These are phyloP conservation scores for Hippasteria phrygiana DNA, from an alignment of 53 echinoderm and acorn worm genomes.

Conservation along the genomic window DNA sequence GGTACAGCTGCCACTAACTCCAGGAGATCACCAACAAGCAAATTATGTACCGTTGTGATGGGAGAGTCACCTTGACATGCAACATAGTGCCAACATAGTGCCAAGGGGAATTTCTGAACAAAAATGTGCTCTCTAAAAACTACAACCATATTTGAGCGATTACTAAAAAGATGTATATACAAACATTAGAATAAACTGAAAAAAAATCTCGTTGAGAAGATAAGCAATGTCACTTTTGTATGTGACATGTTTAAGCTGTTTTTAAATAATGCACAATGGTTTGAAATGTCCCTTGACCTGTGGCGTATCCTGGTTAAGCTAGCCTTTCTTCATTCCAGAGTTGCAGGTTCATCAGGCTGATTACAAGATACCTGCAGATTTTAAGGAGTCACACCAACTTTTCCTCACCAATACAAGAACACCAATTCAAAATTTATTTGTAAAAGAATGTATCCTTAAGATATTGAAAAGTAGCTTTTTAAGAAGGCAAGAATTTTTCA, in stretches of 20 bases:
- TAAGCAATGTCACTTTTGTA: neutral
- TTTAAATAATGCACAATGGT: conserved; percentile 5
- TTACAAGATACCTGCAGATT: conserved; percentile 54
- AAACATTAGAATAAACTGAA: neutral
- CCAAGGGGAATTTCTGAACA: conserved; percentile 9
- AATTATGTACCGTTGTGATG: conserved; percentile 30
- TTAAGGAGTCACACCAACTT: conserved; percentile 34
- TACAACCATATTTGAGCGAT: neutral
- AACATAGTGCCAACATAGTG: neutral
- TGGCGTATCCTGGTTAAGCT: neutral
- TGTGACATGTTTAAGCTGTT: neutral
- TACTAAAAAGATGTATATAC: neutral
- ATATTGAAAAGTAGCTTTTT: neutral
- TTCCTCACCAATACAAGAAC: neutral
- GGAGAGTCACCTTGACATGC: conserved; percentile 5
- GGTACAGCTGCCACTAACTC: conserved; percentile 35
- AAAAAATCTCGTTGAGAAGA: neutral
- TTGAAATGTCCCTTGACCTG: conserved; percentile 22
- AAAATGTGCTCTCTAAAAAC: neutral
- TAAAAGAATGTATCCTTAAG: neutral
- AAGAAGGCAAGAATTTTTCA: neutral
- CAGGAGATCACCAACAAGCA: conserved; percentile 20
- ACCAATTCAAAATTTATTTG: no score
- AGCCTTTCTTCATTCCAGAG: conserved; percentile 38
- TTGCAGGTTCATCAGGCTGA: conserved; percentile 58